These are phyloP conservation scores for Podilymbus podiceps DNA, from an alignment of 2,113 vertebrate genomes.

Conservation along the genomic window DNA sequence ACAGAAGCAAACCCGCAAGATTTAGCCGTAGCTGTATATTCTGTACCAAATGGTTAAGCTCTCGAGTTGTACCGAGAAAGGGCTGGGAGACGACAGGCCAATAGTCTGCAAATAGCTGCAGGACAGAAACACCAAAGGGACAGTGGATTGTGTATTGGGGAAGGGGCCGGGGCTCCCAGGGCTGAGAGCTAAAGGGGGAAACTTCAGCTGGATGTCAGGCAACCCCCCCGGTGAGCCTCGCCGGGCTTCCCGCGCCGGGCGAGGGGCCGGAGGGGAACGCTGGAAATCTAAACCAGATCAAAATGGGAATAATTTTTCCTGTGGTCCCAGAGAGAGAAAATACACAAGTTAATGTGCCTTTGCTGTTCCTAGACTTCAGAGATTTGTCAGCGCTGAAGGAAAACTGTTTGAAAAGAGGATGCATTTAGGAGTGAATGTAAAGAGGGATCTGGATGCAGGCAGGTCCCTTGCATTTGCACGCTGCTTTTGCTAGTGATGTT, in stretches of 20 bases:
- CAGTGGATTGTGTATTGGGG: not conserved
- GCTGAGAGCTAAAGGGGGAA: not conserved
- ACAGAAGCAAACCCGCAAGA: not conserved
- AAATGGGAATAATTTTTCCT: not conserved
- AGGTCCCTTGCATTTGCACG: slow-evolving; percentile 24
- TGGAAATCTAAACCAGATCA: not conserved
- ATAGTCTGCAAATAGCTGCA: not conserved
- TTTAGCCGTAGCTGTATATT: not conserved
- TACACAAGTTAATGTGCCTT: not conserved
- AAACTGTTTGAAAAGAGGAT: not conserved
- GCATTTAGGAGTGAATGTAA: not conserved
- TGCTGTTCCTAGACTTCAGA: not conserved
- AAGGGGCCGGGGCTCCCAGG: not conserved
- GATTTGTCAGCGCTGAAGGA: not conserved
- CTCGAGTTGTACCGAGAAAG: not conserved
- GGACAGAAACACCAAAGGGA: not conserved
- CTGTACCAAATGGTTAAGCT: not conserved
- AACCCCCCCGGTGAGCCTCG: not conserved
- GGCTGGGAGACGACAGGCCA: not conserved
- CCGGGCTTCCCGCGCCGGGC: fast-evolving
- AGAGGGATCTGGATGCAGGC: not conserved
- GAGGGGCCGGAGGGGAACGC: not conserved
- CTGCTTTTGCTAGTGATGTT: slow-evolving; percentile 27
- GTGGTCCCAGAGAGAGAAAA: not conserved
- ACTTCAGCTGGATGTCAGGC: not conserved